Percentiles rank a stretch among this genome's conserved stretches.
Evolutionary conservation across 1,140 invertebrate species (phyloP).

Genomic region (Cyclargus thomasi): DNA sequence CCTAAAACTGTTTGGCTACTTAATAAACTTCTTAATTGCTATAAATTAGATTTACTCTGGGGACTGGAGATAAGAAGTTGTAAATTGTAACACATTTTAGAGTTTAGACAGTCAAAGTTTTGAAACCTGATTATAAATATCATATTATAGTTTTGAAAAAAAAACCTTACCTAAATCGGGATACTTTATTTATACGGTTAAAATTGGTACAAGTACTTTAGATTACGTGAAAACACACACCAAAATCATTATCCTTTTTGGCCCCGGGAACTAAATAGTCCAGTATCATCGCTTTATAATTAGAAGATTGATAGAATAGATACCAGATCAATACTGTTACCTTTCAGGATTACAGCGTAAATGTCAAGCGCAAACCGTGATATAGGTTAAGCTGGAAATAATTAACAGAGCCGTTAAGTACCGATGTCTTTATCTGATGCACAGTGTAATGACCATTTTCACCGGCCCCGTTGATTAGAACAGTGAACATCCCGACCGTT

Average conservation of each 20-base stretch:
- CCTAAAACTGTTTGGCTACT: neutral
- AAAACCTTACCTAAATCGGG: too few species aligned
- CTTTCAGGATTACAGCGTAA: neutral
- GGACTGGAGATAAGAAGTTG: neutral
- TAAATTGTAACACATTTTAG: too few species aligned
- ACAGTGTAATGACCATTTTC: slow-evolving; percentile 3
- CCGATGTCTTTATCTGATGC: slow-evolving; percentile 5
- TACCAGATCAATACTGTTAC: neutral
- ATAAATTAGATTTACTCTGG: neutral
- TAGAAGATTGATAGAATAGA: slow-evolving; percentile 2
- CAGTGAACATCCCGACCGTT: neutral
- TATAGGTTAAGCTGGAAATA: slow-evolving; percentile 10
- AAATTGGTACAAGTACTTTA: neutral
- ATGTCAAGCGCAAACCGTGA: slow-evolving; percentile 1
- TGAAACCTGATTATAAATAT: too few species aligned
- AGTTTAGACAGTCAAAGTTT: too few species aligned
- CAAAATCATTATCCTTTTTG: too few species aligned
- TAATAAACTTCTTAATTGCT: slow-evolving; percentile 1
- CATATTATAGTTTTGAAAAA: too few species aligned
- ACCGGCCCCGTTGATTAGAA: neutral
- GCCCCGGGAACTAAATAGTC: too few species aligned
- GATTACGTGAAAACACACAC: neutral
- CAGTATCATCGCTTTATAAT: neutral
- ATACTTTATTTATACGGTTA: too few species aligned
- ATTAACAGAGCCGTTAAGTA: slow-evolving; percentile 4